phyloP scores from a whole-genome alignment of 1,140 invertebrate genomes.

The Cydia splendana region DNA sequence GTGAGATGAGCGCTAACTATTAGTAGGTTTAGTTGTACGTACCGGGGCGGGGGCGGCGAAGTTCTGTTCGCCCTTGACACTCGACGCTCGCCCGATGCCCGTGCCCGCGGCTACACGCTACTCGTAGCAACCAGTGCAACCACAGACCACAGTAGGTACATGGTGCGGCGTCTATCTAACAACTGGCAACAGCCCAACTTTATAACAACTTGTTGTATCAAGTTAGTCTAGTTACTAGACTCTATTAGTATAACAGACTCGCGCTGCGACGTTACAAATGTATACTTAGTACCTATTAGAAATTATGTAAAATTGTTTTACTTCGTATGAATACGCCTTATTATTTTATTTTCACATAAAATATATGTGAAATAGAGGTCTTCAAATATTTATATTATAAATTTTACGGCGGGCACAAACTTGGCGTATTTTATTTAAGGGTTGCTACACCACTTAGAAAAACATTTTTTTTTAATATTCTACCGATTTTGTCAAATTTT shows the following conservation, averaged over 20 bases:
- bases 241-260: not conserved
- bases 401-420: too few species aligned
- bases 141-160: not conserved
- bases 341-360: too few species aligned
- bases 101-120: not conserved
- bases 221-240: too few species aligned
- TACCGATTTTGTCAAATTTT: too few species aligned
- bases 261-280: not conserved
- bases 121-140: not conserved
- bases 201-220: not conserved
- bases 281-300: too few species aligned
- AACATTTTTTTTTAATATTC: too few species aligned
- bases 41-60: not conserved
- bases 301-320: not conserved
- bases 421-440: too few species aligned
- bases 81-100: slow-evolving; percentile 36
- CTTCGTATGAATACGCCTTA: too few species aligned
- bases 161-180: not conserved
- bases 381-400: too few species aligned
- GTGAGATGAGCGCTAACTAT: slow-evolving; percentile 6
- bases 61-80: slow-evolving; percentile 50
- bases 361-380: too few species aligned
- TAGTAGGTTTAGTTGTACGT: not conserved
- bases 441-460: too few species aligned
- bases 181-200: not conserved